phyloP scores from a whole-genome alignment of 2,797 vertebrate species.

The Xenentodon cancila region DNA sequence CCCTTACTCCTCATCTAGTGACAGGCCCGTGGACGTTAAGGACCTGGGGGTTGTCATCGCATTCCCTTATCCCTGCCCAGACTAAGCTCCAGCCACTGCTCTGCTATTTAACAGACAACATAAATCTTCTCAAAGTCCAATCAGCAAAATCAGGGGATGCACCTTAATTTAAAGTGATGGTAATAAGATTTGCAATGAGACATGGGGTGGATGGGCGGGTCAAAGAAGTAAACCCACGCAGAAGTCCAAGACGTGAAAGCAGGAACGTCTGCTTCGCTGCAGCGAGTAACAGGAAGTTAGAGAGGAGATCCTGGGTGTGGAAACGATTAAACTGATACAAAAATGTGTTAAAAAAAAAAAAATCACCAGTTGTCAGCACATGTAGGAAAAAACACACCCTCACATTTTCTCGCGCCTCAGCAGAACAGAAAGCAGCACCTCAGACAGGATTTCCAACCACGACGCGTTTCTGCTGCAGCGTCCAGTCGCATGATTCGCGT shows the following conservation, averaged over 20 bases:
- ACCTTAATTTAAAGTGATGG: constrained; percentile 47
- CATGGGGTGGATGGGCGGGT: neutral
- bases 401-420: constrained; percentile 33
- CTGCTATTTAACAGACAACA: constrained; percentile 25
- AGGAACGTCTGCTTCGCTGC: neutral
- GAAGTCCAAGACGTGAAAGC: neutral
- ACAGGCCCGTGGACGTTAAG: constrained; percentile 18
- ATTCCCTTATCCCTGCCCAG: constrained; percentile 45
- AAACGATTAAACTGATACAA: constrained; percentile 11
- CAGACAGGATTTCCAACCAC: neutral
- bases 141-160: constrained; percentile 50
- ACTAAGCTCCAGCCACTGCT: constrained; percentile 33
- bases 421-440: constrained; percentile 22
- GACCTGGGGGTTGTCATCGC: constrained; percentile 32
- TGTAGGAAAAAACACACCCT: constrained; percentile 41
- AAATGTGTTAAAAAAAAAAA: neutral
- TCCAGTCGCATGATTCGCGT: constrained; percentile 45
- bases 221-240: neutral
- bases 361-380: constrained; percentile 41
- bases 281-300: neutral
- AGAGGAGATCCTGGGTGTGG: neutral
- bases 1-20: neutral
- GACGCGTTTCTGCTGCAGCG: constrained; percentile 9
- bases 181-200: constrained; percentile 49
- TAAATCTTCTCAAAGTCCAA: constrained; percentile 61